Conservation (phyloP, 2,888 invertebrate genomes). For the Phorcus lineatus region DNA sequence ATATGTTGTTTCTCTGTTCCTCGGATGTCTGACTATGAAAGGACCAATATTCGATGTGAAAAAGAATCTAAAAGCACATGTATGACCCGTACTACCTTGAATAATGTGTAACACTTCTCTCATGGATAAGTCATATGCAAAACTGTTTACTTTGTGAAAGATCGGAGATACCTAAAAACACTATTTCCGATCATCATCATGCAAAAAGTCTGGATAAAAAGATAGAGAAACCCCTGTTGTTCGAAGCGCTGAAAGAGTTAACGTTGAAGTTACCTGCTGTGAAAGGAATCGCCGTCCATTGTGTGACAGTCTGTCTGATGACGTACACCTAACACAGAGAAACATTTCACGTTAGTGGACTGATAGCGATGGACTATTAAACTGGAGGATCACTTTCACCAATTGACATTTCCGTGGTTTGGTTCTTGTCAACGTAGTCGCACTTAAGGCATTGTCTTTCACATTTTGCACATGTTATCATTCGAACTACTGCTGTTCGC, state of each 20-base stretch:
- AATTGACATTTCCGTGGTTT: neutral
- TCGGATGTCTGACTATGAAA: constrained; percentile 62
- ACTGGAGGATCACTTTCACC: neutral
- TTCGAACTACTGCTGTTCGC: neutral
- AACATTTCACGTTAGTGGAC: too few species aligned
- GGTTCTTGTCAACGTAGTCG: neutral
- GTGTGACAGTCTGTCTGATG: neutral
- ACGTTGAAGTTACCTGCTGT: neutral
- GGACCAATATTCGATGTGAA: constrained; percentile 58
- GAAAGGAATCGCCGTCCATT: constrained; percentile 4
- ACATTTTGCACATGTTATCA: neutral
- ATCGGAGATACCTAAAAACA: neutral
- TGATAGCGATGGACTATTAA: too few species aligned
- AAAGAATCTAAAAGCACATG: constrained; percentile 33
- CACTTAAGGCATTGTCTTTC: neutral
- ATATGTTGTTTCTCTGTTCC: constrained; percentile 63
- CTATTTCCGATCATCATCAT: neutral
- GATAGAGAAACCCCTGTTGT: neutral
- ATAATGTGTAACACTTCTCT: neutral
- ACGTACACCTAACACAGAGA: neutral
- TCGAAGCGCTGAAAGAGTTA: too few species aligned
- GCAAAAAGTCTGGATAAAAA: constrained; percentile 8
- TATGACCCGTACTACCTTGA: constrained; percentile 16
- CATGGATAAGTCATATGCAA: neutral
- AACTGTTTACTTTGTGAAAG: neutral